A percentile compares a stretch with the other conserved stretches of the same genome.
Evolutionary conservation across 1,140 invertebrate genomes (phyloP).

Genomic region (Rhopalosiphum padi): DNA sequence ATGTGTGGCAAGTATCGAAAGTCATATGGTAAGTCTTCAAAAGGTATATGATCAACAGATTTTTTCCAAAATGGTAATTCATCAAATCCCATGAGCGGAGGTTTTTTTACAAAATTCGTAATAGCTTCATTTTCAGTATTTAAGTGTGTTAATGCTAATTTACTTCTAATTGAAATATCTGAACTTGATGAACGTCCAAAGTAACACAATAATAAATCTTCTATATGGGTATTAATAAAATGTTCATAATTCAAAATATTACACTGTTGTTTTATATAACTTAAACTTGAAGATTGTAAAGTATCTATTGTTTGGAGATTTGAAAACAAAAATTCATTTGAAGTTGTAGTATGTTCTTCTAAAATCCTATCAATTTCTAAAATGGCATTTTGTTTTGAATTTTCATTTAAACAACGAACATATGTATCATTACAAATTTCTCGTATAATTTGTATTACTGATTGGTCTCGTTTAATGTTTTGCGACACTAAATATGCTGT

Average conservation of each 20-base stretch:
- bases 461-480: slow-evolving; percentile 70
- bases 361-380: slow-evolving; percentile 31
- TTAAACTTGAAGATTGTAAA: slow-evolving; percentile 39
- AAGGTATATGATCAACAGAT: neutral
- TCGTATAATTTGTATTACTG: slow-evolving; percentile 66
- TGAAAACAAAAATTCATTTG: neutral
- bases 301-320: slow-evolving; percentile 46
- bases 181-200: slow-evolving; percentile 43
- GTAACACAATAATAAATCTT: slow-evolving; percentile 52
- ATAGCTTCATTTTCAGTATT: neutral
- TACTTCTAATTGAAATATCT: slow-evolving; percentile 28
- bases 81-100: slow-evolving; percentile 1
- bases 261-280: slow-evolving; percentile 36
- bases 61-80: neutral
- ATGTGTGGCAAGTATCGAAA: slow-evolving; percentile 33
- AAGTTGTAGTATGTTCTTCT: neutral
- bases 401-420: slow-evolving; percentile 66
- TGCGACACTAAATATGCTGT: slow-evolving; percentile 71
- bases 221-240: neutral
- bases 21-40: slow-evolving; percentile 10
- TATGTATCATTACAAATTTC: slow-evolving; percentile 75
- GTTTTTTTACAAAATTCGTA: slow-evolving; percentile 26
- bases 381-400: slow-evolving; percentile 39
- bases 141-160: neutral
- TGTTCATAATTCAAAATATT: slow-evolving; percentile 8